phyloP scores from a whole-genome alignment of 2,113 vertebrate species.

The Perognathus longimembris region DNA sequence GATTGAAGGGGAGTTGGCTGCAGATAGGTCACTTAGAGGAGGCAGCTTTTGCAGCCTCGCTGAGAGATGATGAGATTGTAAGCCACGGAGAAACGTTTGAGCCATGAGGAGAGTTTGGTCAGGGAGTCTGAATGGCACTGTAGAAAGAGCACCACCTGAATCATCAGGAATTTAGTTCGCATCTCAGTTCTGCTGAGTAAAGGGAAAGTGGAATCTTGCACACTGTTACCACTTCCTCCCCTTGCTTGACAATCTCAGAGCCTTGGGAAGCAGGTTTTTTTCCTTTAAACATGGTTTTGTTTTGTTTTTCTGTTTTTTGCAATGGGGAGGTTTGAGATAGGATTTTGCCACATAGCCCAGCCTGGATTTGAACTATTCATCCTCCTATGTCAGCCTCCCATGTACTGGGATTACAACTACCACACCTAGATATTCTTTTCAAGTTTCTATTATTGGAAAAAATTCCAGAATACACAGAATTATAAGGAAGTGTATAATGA shows the following conservation, averaged over 20 bases:
- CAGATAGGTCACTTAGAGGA: not conserved
- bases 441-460: not conserved
- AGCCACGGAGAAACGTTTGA: not conserved
- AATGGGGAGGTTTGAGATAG: no score
- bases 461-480: not conserved
- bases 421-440: not conserved
- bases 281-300: no score
- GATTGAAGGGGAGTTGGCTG: not conserved
- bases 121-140: not conserved
- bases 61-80: not conserved
- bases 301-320: no score
- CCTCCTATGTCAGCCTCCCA: no score
- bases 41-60: not conserved
- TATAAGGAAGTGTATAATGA: not conserved
- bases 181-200: slow-evolving; percentile 13
- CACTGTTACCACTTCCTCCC: not conserved
- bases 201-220: not conserved
- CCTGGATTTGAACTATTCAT: no score
- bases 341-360: no score
- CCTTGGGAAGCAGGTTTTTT: not conserved
- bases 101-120: not conserved
- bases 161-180: slow-evolving; percentile 1
- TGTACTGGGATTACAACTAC: no score
- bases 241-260: not conserved
- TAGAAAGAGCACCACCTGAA: not conserved